A percentile compares a stretch with the other conserved stretches of the same genome.
Conservation (phyloP, 2,888 invertebrate species). For the Drosophila monieri region DNA sequence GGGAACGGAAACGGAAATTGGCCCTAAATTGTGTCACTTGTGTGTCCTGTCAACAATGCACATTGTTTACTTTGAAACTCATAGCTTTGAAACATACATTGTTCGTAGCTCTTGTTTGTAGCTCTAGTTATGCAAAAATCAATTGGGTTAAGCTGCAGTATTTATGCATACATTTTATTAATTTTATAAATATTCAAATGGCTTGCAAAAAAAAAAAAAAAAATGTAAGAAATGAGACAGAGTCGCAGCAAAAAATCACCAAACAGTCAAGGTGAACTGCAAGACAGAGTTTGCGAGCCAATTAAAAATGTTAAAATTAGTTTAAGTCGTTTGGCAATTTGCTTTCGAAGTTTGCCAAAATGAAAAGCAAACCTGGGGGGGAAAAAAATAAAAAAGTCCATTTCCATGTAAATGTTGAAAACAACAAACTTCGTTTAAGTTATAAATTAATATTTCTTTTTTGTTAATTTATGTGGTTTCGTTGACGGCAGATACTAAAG, state of each 20-base stretch:
- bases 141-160: conserved; percentile 16
- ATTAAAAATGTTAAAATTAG: conserved; percentile 53
- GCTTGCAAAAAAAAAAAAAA: conserved; percentile 11
- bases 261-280: conserved; percentile 58
- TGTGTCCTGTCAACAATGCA: conserved; percentile 20
- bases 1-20: conserved; percentile 21
- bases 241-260: conserved; percentile 7
- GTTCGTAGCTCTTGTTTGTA: not conserved
- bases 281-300: conserved; percentile 55
- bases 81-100: too few relatives aligned
- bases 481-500: conserved; percentile 32
- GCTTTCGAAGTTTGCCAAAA: conserved; percentile 70
- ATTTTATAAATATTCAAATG: conserved; percentile 42
- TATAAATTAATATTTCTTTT: conserved; percentile 72
- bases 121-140: not conserved
- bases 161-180: conserved; percentile 26
- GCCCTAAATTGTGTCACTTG: conserved; percentile 12
- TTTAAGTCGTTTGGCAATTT: conserved; percentile 59
- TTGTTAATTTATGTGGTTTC: conserved; percentile 66
- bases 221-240: not conserved
- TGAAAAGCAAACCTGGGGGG: conserved; percentile 39
- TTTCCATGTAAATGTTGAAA: conserved; percentile 39
- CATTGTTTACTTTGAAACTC: conserved; percentile 1
- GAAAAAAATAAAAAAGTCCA: conserved; percentile 33
- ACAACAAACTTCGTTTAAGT: conserved; percentile 39